Evolutionary conservation across 2,113 vertebrate species (phyloP), one percentile per base, ranked within the genome.

Genomic region (Okapia johnstoni): DNA sequence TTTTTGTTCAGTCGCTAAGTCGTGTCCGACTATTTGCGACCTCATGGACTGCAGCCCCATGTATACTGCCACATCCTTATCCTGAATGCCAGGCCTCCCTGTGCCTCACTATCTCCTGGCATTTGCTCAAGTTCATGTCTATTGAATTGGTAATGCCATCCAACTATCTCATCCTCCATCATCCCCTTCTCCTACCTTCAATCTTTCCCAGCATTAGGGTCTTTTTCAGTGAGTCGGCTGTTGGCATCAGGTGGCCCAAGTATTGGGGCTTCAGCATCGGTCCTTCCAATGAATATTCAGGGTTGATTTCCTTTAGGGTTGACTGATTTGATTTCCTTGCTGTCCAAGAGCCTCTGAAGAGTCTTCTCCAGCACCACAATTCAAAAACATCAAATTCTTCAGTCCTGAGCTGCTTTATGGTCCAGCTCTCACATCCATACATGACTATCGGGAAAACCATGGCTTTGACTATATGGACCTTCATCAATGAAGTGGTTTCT

Each of bases 21-120:
- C 0, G 3, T 26, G 23, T 76, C 6, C 2, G 1, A 15, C 23
- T 76, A 23, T 14, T 23, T 70, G 23, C 1, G 0, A 26, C 70
- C 40, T 11, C 70, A 43, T 43, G 70, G 40, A 76, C 40, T 43
- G 70, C 23, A 15, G 23, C 70, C n/a, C n/a, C n/a, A n/a, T n/a
- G n/a, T n/a, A n/a, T n/a, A n/a, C n/a, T n/a, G n/a, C n/a, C n/a
- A n/a, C n/a, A n/a, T n/a, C n/a, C n/a, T n/a, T n/a, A n/a, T n/a
- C n/a, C n/a, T n/a, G n/a, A n/a, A 43, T 26, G 23, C 40, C 23
- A 76, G 70, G 70, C 40, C 12, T 76, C 70, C 70, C 40, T 26
- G 40, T 43, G 21, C 70, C 12, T 14, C 70, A 15, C 23, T 26
- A 2, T 14, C 23, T 76, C 70, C 70, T 26, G 70, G 70, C 21